Evolutionary conservation across 1,140 invertebrate genomes (phyloP), one percentile per base, ranked within the genome.

Genomic region (Zelostemma sp.): DNA sequence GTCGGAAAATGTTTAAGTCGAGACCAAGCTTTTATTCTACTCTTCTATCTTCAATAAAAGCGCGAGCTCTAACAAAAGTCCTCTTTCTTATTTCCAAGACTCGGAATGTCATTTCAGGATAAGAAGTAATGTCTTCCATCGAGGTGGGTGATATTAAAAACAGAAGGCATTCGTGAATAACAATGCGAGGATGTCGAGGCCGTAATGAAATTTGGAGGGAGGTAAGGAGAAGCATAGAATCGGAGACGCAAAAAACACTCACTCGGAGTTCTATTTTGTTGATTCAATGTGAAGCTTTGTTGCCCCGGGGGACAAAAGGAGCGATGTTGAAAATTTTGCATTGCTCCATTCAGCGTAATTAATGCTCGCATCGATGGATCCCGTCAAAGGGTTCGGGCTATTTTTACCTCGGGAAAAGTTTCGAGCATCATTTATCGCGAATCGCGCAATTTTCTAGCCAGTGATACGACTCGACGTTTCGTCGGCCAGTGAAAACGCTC

Each of bases 171-270:
- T 55, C 45, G 14, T 28, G 51, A 63, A 68, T 62, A 58, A 68
- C 53, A 63, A 68, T 58, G 54, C 54, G 25, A 9, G 45, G 43
- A 57, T 33, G 47, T n/a, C 12, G 25, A 16, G 25, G 25, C 1
- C 6, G 12, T 63, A 68, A 68, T 68, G 60, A 62, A 63, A 59
- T 68, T 68, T 54, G 59, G 57, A 48, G 51, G 55, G 46, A 62
- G 40, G 25, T 60, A 67, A 60, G 51, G 43, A n/a, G n/a, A n/a
- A n/a, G n/a, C n/a, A n/a, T n/a, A 56, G 38, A n/a, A 14, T 14
- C 12, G 21, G 3, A 25, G 21, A n/a, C 35, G 35, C n/a, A 2
- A 38, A 38, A 38, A 38, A 38, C 35, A 38, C 9, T 38, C 35
- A n/a, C 12, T n/a, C 9, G 3, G 35, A 11, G 35, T n/a, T 38